These are phyloP conservation scores for Hydrozoanthus tunicans DNA, from an alignment of 64 coral and sea anemone genomes.

Conservation along the genomic window DNA sequence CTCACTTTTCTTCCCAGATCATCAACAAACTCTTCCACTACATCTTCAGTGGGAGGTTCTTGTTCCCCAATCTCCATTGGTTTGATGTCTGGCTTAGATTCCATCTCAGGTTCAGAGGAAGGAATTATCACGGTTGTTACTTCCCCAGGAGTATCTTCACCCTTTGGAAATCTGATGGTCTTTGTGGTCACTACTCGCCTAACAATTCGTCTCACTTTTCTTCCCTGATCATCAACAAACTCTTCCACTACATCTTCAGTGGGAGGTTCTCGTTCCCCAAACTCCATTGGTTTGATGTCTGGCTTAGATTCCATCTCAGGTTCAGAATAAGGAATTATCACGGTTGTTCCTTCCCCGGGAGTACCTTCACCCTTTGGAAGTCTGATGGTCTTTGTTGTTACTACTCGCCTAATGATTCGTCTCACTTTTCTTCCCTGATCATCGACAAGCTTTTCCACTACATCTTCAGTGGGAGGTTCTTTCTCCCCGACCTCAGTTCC, in stretches of 20 bases:
- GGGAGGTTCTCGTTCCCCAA: background rate
- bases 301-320: background rate
- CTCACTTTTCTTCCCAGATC: conserved; percentile 33
- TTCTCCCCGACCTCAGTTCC: background rate
- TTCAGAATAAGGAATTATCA: background rate
- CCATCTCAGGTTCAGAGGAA: background rate
- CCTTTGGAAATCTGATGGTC: conserved; percentile 18
- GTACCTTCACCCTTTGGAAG: background rate
- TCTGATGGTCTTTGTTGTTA: conserved; percentile 46
- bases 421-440: conserved; percentile 57
- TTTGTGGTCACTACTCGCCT: conserved; percentile 46
- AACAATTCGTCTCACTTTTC: conserved; percentile 32
- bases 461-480: conserved; percentile 28
- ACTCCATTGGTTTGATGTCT: background rate
- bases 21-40: conserved; percentile 33
- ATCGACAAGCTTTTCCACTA: conserved; percentile 32
- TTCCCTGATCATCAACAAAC: conserved; percentile 53
- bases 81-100: background rate
- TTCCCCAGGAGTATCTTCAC: background rate
- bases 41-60: background rate
- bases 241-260: conserved; percentile 31
- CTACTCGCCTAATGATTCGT: conserved; percentile 32
- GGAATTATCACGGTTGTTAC: background rate
- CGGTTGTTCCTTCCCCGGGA: background rate
- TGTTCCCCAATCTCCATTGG: conserved; percentile 23